Evolutionary conservation across 2,113 vertebrate genomes (phyloP).

Genomic region (Aptenodytes forsteri): DNA sequence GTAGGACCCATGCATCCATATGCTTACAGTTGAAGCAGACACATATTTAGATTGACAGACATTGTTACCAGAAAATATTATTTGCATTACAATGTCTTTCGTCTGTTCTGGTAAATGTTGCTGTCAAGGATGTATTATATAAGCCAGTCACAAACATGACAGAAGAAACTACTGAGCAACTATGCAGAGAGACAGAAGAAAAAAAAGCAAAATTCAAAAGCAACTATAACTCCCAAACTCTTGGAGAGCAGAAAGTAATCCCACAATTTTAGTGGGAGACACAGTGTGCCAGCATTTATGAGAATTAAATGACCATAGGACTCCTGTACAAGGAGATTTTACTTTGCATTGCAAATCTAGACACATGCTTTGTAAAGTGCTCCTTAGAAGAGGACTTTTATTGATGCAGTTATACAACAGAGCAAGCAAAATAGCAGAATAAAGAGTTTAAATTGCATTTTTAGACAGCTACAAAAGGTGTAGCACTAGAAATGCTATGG

Average conservation of each 20-base stretch:
- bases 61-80: neutral
- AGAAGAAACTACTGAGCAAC: neutral
- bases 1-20: neutral
- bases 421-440: neutral
- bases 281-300: neutral
- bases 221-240: neutral
- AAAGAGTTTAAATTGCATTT: neutral
- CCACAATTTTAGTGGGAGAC: neutral
- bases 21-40: neutral
- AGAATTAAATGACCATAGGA: neutral
- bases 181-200: neutral
- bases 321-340: neutral
- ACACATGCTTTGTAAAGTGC: neutral
- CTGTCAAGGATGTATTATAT: neutral
- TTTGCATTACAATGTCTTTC: neutral
- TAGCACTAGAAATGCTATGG: neutral
- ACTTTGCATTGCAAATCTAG: neutral
- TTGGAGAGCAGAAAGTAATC: neutral
- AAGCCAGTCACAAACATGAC: neutral
- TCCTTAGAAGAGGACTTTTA: neutral
- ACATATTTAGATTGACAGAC: neutral
- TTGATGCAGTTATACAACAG: neutral
- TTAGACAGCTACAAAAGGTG: neutral
- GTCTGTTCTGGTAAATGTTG: neutral
- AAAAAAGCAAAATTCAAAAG: neutral